Evolutionary conservation across 2,888 invertebrate species (phyloP).

Genomic region (Lathronympha strigana): DNA sequence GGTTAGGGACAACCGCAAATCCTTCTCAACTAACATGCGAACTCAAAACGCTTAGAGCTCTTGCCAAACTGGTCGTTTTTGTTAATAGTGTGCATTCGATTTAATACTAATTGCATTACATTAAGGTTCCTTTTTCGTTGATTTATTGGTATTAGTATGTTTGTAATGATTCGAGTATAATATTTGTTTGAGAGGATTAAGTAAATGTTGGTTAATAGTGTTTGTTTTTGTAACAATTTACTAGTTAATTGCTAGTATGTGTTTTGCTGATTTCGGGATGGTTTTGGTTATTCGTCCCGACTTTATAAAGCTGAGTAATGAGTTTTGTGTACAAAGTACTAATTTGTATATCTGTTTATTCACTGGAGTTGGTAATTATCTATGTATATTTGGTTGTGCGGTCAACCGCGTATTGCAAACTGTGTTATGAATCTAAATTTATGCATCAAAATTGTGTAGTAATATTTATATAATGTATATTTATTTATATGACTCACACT

Average conservation of each 20-base stretch:
- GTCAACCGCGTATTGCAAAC: not conserved
- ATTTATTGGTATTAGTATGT: slow-evolving; percentile 46
- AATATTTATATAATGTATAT: no score
- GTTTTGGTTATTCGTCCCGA: slow-evolving; percentile 32
- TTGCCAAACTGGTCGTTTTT: slow-evolving; percentile 56
- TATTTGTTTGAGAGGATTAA: slow-evolving; percentile 69
- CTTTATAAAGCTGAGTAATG: slow-evolving; percentile 32
- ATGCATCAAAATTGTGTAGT: not conserved
- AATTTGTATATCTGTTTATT: slow-evolving; percentile 16
- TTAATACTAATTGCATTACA: slow-evolving; percentile 51
- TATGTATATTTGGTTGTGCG: slow-evolving; percentile 12
- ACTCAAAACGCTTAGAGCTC: slow-evolving; percentile 53
- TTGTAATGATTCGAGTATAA: slow-evolving; percentile 57
- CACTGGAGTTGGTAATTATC: slow-evolving; percentile 11
- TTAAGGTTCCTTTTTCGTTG: slow-evolving; percentile 59
- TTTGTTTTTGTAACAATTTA: slow-evolving; percentile 59
- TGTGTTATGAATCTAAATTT: slow-evolving; percentile 5
- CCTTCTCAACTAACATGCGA: slow-evolving; percentile 31
- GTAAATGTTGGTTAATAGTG: slow-evolving; percentile 62
- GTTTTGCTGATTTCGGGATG: slow-evolving; percentile 39
- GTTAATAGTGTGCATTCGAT: slow-evolving; percentile 53
- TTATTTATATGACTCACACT: no score
- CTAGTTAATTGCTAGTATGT: slow-evolving; percentile 49
- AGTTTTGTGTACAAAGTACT: slow-evolving; percentile 16
- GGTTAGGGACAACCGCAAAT: slow-evolving; percentile 24